These are phyloP conservation scores for Atherinosoma microstoma DNA, from an alignment of 2,797 vertebrate genomes.

Conservation along the genomic window DNA sequence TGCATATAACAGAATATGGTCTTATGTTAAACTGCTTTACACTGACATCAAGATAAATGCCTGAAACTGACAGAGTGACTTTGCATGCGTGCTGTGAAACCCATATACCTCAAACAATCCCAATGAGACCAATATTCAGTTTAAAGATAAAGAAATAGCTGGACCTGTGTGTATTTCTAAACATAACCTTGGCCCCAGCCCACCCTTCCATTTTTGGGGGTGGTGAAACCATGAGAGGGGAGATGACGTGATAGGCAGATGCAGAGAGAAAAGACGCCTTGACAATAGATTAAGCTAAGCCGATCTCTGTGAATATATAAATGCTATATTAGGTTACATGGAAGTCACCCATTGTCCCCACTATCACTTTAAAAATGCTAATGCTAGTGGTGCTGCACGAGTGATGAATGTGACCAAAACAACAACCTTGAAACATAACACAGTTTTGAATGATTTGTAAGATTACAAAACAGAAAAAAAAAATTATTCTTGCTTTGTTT, in stretches of 20 bases:
- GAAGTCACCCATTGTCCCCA: conserved; percentile 57
- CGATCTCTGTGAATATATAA: conserved; percentile 66
- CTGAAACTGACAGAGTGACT: conserved; percentile 16
- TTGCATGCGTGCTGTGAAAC: conserved; percentile 18
- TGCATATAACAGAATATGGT: conserved; percentile 14
- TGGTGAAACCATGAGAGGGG: conserved; percentile 31
- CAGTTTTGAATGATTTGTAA: not conserved
- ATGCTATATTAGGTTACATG: conserved; percentile 67
- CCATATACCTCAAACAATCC: conserved; percentile 39
- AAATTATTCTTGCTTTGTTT: not conserved
- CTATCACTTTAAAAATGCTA: conserved; percentile 52
- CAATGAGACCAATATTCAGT: conserved; percentile 47
- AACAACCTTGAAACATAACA: not conserved
- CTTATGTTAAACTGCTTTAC: conserved; percentile 17
- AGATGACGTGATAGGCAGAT: conserved; percentile 70
- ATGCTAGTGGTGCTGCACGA: conserved; percentile 4
- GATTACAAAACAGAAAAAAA: not conserved
- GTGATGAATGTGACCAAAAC: conserved; percentile 4
- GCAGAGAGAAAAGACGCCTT: conserved; percentile 65
- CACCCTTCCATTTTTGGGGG: not conserved
- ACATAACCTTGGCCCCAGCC: conserved; percentile 64
- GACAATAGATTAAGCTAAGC: conserved; percentile 59
- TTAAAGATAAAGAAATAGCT: conserved; percentile 58
- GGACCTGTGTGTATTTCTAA: conserved; percentile 49
- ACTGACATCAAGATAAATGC: conserved; percentile 52